Conservation (phyloP, 2,888 invertebrate genomes). For the Alentia gelatinosa region DNA sequence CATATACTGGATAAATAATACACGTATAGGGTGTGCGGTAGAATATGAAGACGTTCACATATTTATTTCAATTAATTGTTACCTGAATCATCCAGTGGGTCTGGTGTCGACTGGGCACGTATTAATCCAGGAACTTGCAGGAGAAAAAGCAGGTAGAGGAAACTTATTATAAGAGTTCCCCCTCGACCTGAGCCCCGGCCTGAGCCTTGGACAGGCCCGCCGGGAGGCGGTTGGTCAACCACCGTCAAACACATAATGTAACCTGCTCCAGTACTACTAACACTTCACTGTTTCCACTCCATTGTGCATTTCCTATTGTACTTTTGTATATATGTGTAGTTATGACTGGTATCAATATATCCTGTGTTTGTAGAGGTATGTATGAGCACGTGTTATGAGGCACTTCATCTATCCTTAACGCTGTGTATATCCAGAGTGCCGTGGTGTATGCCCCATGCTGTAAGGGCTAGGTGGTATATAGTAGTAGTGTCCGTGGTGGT, state of each 20-base stretch:
- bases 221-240: no score
- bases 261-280: not conserved
- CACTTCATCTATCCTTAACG: no score
- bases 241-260: not conserved
- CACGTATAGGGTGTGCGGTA: no score
- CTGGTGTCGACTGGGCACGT: not conserved
- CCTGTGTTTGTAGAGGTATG: not conserved
- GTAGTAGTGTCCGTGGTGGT: not conserved
- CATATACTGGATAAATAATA: no score
- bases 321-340: not conserved
- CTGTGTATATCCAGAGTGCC: no score
- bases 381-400: not conserved
- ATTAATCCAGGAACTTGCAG: not conserved
- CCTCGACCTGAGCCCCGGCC: no score
- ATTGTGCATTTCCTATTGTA: not conserved
- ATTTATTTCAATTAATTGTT: no score
- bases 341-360: not conserved
- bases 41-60: no score
- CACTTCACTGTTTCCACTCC: not conserved
- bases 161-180: no score
- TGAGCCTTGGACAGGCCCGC: not conserved
- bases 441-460: no score
- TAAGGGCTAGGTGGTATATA: no score
- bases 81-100: not conserved
- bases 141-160: not conserved